These are phyloP conservation scores for Laothoe populi DNA, from an alignment of 2,888 invertebrate genomes.

Conservation along the genomic window DNA sequence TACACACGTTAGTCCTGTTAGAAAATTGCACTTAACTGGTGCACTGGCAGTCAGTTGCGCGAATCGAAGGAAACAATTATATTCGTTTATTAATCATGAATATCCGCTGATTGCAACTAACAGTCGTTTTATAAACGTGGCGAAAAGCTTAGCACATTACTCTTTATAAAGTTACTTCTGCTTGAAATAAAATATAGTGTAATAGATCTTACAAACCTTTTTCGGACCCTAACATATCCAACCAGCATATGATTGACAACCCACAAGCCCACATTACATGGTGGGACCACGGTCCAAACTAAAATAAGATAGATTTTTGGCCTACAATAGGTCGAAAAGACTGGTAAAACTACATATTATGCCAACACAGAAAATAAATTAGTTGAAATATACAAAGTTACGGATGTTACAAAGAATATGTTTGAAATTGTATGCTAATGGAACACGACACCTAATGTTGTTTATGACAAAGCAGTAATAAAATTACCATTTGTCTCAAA, in stretches of 20 bases:
- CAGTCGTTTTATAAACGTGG: neutral
- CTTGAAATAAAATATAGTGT: neutral
- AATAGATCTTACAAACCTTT: neutral
- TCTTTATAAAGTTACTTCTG: neutral
- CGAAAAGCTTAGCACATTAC: constrained; percentile 6
- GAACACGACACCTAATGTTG: constrained; percentile 11
- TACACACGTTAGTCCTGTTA: constrained; percentile 15
- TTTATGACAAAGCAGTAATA: constrained; percentile 4
- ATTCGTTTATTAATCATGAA: constrained; percentile 16
- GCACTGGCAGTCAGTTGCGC: constrained; percentile 15
- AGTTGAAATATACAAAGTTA: neutral
- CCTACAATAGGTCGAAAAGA: neutral
- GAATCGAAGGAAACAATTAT: constrained; percentile 22
- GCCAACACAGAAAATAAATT: too few species aligned
- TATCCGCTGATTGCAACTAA: constrained; percentile 10
- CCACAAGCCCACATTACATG: neutral
- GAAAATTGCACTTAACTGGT: constrained; percentile 15
- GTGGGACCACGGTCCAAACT: neutral
- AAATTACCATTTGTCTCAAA: constrained; percentile 7
- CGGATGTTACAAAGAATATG: neutral
- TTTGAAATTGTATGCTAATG: constrained; percentile 4
- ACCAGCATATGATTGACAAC: neutral
- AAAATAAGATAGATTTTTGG: neutral
- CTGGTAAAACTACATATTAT: neutral
- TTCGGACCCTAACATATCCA: neutral